A percentile compares a stretch with the other conserved stretches of the same genome.
These are phyloP conservation scores for Penaeus monodon DNA, from an alignment of 2,888 invertebrate species.

Conservation along the genomic window DNA sequence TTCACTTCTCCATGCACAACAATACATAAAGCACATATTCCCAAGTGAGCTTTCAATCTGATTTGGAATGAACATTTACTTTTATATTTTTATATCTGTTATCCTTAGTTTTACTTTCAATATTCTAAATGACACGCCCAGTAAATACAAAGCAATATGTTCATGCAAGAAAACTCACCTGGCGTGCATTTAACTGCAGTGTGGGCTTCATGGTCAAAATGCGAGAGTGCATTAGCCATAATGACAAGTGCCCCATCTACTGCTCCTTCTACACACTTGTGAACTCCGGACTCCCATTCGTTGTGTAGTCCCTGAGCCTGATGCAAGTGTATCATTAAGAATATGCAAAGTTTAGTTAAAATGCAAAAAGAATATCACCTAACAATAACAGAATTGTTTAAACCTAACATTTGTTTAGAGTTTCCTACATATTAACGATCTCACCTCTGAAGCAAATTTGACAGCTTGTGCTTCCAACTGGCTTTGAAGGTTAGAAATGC, in stretches of 20 bases:
- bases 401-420: no score
- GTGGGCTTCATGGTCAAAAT: slow-evolving; percentile 45
- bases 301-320: slow-evolving; percentile 16
- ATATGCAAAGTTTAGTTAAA: no score
- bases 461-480: slow-evolving; percentile 34
- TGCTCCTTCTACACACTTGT: slow-evolving; percentile 43
- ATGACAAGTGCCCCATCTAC: slow-evolving; percentile 43
- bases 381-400: no score
- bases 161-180: slow-evolving; percentile 18
- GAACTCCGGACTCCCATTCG: slow-evolving; percentile 30
- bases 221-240: slow-evolving; percentile 35
- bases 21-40: no score
- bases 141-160: neutral
- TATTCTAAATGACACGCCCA: neutral
- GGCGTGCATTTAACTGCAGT: slow-evolving; percentile 50
- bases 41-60: no score
- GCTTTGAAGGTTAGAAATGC: slow-evolving; percentile 29
- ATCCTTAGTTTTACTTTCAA: neutral
- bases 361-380: no score
- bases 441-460: slow-evolving; percentile 28
- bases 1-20: no score
- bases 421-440: neutral
- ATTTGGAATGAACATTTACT: no score
- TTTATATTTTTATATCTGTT: neutral
- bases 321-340: neutral